A percentile compares a stretch with the other conserved stretches of the same genome.
Evolutionary conservation across 2,113 vertebrate genomes (phyloP).

Genomic region (Chaetodon trifascialis): DNA sequence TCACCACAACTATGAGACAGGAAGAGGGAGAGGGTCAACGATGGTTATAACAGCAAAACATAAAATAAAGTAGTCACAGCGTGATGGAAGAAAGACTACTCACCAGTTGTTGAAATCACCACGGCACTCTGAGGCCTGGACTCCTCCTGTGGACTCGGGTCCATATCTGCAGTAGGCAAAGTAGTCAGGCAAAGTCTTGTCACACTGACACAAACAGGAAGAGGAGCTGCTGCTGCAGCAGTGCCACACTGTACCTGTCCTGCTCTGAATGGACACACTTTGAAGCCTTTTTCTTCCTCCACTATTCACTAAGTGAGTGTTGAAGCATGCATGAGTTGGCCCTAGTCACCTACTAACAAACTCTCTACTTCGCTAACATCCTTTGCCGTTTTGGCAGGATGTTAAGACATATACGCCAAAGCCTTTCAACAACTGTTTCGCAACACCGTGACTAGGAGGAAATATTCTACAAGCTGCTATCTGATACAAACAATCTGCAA

Average conservation of each 20-base stretch:
- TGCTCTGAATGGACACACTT: slow-evolving; percentile 11
- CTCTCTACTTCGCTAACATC: neutral
- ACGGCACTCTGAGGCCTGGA: neutral
- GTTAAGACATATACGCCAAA: slow-evolving; percentile 55
- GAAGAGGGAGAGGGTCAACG: neutral
- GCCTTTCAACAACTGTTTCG: slow-evolving; percentile 46
- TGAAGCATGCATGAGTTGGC: neutral
- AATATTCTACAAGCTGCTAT: slow-evolving; percentile 36
- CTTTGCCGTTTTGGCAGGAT: slow-evolving; percentile 58
- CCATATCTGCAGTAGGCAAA: slow-evolving; percentile 31
- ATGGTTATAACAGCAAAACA: neutral
- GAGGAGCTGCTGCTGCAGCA: neutral
- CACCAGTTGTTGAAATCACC: slow-evolving; percentile 49
- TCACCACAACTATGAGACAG: slow-evolving; percentile 55
- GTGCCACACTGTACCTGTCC: slow-evolving; percentile 37
- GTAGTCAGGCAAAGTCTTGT: neutral
- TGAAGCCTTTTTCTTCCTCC: slow-evolving; percentile 12
- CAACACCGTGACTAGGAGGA: slow-evolving; percentile 50
- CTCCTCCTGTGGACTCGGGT: slow-evolving; percentile 1
- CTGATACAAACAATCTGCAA: neutral
- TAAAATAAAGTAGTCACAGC: neutral
- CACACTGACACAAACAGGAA: neutral
- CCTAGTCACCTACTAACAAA: neutral
- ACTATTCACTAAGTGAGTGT: neutral
- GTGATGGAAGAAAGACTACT: slow-evolving; percentile 17